Evolutionary conservation across 2,888 invertebrate species (phyloP).

Genomic region (Anodontia alba): DNA sequence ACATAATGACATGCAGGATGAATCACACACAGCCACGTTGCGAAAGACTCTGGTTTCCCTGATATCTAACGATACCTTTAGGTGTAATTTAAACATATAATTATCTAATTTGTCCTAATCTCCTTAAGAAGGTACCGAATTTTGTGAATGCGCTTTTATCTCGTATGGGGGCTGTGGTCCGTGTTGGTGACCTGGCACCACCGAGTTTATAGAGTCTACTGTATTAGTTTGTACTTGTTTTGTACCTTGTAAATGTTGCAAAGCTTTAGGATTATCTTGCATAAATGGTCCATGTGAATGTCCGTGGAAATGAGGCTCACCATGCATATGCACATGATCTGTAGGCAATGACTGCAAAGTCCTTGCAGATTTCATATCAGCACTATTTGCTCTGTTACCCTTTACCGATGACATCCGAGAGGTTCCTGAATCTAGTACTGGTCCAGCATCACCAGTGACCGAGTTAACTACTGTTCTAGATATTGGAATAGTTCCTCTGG

Average conservation of each 20-base stretch:
- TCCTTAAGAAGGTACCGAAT: neutral
- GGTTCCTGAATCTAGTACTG: neutral
- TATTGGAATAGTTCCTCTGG: neutral
- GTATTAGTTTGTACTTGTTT: neutral
- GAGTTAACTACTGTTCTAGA: neutral
- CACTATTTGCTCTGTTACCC: neutral
- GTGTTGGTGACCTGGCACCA: neutral
- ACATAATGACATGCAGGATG: too few species aligned
- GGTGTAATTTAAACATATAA: neutral
- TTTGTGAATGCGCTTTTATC: neutral
- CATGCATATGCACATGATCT: neutral
- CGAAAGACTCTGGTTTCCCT: constrained; percentile 14
- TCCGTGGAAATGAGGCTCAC: neutral
- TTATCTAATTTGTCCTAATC: neutral
- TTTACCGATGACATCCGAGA: neutral
- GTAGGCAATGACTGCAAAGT: neutral
- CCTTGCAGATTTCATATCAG: neutral
- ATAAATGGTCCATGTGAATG: neutral
- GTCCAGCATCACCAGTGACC: neutral
- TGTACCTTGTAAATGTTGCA: neutral
- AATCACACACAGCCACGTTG: neutral
- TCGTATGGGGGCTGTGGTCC: neutral
- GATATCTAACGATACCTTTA: neutral
- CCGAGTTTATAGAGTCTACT: neutral
- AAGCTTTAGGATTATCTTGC: too few species aligned